Percentiles rank a stretch among this genome's conserved stretches.
Conservation (phyloP, 1,140 invertebrate species). For the Trichogramma pretiosum region DNA sequence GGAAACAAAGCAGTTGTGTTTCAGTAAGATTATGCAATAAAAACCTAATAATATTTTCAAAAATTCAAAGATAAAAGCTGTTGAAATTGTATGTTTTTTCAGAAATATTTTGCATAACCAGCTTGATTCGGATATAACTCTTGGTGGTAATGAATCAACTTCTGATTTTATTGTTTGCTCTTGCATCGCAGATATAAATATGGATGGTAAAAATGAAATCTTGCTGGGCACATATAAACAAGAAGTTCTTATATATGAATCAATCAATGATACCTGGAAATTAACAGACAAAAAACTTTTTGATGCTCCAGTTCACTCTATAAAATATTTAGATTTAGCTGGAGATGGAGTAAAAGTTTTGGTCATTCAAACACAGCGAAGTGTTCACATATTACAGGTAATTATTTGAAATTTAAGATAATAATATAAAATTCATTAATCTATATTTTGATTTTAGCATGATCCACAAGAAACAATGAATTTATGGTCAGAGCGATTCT, state of each 20-base stretch:
- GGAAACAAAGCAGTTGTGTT: slow-evolving; percentile 54
- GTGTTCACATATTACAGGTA: slow-evolving; percentile 62
- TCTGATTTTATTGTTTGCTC: slow-evolving; percentile 53
- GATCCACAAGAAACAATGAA: slow-evolving; percentile 30
- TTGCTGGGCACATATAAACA: slow-evolving; percentile 62
- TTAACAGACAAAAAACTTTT: slow-evolving; percentile 47
- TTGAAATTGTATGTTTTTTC: slow-evolving; percentile 21
- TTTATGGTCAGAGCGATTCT: slow-evolving; percentile 30
- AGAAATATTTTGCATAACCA: slow-evolving; percentile 54
- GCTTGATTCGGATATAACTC: slow-evolving; percentile 44
- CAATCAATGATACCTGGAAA: slow-evolving; percentile 40
- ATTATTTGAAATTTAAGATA: slow-evolving; percentile 5
- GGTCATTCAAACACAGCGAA: slow-evolving; percentile 57
- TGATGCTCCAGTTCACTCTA: slow-evolving; percentile 53
- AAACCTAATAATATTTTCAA: slow-evolving; percentile 2
- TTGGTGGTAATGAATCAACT: slow-evolving; percentile 46
- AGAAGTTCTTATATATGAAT: slow-evolving; percentile 54
- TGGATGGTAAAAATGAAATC: slow-evolving; percentile 65
- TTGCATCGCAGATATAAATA: slow-evolving; percentile 60
- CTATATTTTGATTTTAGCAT: slow-evolving; percentile 25
- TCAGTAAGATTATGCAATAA: slow-evolving; percentile 29
- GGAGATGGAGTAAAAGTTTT: slow-evolving; percentile 62
- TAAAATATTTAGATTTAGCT: slow-evolving; percentile 58
- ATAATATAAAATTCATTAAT: slow-evolving; percentile 7
- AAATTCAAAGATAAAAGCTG: slow-evolving; percentile 5